These are phyloP conservation scores for Telmatherina bonti DNA, from an alignment of 2,797 vertebrate species.

Conservation along the genomic window DNA sequence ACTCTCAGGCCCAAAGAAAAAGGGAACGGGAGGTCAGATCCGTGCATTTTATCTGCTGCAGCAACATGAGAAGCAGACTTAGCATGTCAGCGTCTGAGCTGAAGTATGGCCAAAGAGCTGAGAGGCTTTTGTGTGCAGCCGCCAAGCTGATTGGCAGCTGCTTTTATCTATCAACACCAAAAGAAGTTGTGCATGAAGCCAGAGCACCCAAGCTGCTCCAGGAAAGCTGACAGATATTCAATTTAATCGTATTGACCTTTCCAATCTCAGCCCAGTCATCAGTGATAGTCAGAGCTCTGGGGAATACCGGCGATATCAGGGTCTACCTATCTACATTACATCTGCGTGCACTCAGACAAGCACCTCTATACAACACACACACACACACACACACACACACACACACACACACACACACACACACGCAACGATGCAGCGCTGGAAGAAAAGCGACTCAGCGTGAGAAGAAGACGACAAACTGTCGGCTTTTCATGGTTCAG, in stretches of 20 bases:
- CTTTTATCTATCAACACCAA: slow-evolving; percentile 46
- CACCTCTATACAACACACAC: not conserved
- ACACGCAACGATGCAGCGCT: no score
- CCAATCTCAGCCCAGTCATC: slow-evolving; percentile 40
- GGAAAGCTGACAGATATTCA: slow-evolving; percentile 46
- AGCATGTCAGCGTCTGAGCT: slow-evolving; percentile 14
- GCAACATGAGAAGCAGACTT: slow-evolving; percentile 47
- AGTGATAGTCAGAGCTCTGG: slow-evolving; percentile 10
- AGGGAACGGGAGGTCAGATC: slow-evolving; percentile 20
- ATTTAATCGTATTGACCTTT: slow-evolving; percentile 65
- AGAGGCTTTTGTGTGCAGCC: slow-evolving; percentile 6
- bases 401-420: no score
- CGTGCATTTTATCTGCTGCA: slow-evolving; percentile 36
- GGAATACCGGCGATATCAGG: slow-evolving; percentile 5
- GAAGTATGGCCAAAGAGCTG: not conserved
- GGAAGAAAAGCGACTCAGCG: not conserved
- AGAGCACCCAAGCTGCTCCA: slow-evolving; percentile 8
- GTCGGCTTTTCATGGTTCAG: not conserved
- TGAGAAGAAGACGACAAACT: not conserved
- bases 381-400: no score
- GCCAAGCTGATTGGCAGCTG: slow-evolving; percentile 34
- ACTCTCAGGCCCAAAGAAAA: slow-evolving; percentile 9
- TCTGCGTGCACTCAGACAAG: not conserved
- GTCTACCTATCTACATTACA: not conserved
- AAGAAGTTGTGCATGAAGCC: slow-evolving; percentile 31